Percentiles rank a stretch among this genome's conserved stretches.
These are phyloP conservation scores for Taxidea taxus DNA, from an alignment of 2,113 vertebrate genomes.

Conservation along the genomic window DNA sequence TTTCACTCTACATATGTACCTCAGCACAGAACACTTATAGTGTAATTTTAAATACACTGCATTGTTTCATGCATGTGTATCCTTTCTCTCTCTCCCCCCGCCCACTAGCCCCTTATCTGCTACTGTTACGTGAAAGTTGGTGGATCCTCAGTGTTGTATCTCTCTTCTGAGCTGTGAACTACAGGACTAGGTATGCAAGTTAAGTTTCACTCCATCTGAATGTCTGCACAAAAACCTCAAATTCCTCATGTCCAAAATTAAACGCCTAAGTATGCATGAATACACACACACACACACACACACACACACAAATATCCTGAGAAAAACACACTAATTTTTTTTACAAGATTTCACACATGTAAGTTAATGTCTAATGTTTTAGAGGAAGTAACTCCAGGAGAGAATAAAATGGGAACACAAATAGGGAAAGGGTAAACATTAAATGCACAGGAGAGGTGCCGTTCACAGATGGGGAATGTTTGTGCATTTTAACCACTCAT, in stretches of 20 bases:
- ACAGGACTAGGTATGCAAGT: background rate
- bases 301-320: background rate
- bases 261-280: background rate
- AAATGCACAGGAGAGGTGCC: background rate
- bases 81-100: background rate
- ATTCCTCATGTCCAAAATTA: background rate
- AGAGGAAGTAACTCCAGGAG: background rate
- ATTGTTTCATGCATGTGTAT: background rate
- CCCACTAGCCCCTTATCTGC: background rate
- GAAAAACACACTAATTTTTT: background rate
- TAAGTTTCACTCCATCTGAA: background rate
- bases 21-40: background rate
- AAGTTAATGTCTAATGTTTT: background rate
- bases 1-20: background rate
- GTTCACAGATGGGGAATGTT: background rate
- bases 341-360: background rate
- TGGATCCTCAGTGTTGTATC: background rate
- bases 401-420: background rate
- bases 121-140: background rate
- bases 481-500: background rate
- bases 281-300: background rate
- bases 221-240: background rate
- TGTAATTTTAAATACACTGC: background rate
- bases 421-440: background rate
- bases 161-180: background rate